These are phyloP conservation scores for Pluvianellus socialis DNA, from an alignment of 2,113 vertebrate genomes.

Conservation along the genomic window DNA sequence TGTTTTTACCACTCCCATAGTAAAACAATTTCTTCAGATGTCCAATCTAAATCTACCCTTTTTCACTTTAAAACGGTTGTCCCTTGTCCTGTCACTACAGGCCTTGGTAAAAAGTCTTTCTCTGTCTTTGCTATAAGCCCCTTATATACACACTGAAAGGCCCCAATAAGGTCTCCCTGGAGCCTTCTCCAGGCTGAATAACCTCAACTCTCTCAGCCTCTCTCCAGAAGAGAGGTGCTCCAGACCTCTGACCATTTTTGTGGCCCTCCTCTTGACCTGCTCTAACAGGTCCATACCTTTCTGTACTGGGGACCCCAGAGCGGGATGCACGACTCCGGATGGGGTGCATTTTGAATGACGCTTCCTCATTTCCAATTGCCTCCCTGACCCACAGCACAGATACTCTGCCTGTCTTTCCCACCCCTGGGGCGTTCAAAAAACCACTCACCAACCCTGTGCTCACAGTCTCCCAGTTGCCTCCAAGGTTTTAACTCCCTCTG, in stretches of 20 bases:
- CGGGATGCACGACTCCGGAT: not conserved
- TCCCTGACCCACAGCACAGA: accelerated
- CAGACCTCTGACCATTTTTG: not conserved
- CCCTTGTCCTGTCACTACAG: not conserved
- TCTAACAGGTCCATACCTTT: not conserved
- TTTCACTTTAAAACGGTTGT: not conserved
- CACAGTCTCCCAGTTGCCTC: not conserved
- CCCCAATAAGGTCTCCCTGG: not conserved
- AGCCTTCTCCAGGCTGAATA: not conserved
- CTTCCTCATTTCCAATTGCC: not conserved
- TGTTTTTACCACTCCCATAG: not conserved
- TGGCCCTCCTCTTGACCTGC: not conserved
- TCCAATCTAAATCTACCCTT: not conserved
- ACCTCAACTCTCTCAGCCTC: not conserved
- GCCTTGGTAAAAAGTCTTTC: not conserved
- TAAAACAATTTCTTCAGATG: not conserved
- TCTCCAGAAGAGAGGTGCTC: not conserved
- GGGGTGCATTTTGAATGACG: not conserved
- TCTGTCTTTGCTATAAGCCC: not conserved
- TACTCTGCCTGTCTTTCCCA: not conserved
- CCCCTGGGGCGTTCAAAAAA: not conserved
- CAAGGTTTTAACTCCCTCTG: not conserved
- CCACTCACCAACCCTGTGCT: not conserved
- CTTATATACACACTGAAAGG: not conserved
- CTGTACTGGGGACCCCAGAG: not conserved